These are phyloP conservation scores for Acanthosepion pharaonis DNA, from an alignment of 2,888 invertebrate species.

Conservation along the genomic window DNA sequence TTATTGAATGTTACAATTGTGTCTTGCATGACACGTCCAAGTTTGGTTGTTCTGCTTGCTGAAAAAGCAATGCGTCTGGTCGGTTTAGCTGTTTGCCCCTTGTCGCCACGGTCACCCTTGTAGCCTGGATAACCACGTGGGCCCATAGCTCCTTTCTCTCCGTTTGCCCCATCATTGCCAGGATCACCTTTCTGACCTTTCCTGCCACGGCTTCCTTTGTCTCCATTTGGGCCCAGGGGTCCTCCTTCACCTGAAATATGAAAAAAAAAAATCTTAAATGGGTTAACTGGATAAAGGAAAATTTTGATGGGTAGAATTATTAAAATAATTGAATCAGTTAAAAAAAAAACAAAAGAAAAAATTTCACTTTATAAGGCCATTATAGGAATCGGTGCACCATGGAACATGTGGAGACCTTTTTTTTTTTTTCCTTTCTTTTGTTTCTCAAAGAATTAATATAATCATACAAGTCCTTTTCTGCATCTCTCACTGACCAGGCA, in stretches of 20 bases:
- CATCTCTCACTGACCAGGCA: too few species aligned
- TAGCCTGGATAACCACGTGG: constrained; percentile 65
- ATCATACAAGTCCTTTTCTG: too few species aligned
- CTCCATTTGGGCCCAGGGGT: constrained; percentile 56
- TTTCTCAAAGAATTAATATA: too few species aligned
- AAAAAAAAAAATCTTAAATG: not conserved
- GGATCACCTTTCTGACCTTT: constrained; percentile 61
- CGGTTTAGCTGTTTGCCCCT: constrained; percentile 49
- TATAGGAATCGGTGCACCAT: too few species aligned
- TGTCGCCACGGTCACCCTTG: constrained; percentile 59
- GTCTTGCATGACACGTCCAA: constrained; percentile 72
- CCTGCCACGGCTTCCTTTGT: constrained; percentile 58
- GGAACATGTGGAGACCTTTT: too few species aligned
- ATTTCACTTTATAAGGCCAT: too few species aligned
- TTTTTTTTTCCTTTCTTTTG: too few species aligned
- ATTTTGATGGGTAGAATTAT: too few species aligned
- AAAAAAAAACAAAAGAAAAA: too few species aligned
- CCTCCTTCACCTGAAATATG: constrained; percentile 56
- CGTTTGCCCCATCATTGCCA: constrained; percentile 62
- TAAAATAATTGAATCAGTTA: too few species aligned
- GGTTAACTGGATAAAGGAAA: too few species aligned
- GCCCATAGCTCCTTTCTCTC: constrained; percentile 61
- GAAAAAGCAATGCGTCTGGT: constrained; percentile 70
- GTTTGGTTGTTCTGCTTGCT: constrained; percentile 67
- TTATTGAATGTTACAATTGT: constrained; percentile 71